A percentile compares a stretch with the other conserved stretches of the same genome.
phyloP scores from a whole-genome alignment of 2,113 vertebrate genomes.

The Oxyura jamaicensis region DNA sequence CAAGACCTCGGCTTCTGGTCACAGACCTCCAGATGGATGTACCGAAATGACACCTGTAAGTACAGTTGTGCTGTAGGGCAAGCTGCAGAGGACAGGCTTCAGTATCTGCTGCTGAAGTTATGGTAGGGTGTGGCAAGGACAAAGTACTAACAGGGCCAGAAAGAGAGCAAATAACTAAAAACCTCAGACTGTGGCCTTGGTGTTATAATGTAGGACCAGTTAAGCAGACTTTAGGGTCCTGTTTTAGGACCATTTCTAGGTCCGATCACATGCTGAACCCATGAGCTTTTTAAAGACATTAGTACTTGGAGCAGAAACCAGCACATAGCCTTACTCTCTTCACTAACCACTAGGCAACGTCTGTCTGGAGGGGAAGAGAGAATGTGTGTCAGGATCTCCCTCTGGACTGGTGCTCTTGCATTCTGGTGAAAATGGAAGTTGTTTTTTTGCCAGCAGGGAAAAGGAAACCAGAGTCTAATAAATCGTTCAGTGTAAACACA shows the following conservation, averaged over 20 bases:
- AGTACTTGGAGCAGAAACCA: not conserved
- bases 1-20: not conserved
- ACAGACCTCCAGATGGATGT: not conserved
- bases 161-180: not conserved
- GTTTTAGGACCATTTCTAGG: not conserved
- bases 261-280: not conserved
- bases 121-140: not conserved
- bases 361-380: not conserved
- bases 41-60: not conserved
- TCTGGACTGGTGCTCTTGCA: not conserved
- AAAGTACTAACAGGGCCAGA: not conserved
- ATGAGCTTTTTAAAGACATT: not conserved
- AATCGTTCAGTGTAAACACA: conserved; percentile 24
- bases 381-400: not conserved
- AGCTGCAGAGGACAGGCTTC: not conserved
- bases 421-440: not conserved
- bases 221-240: not conserved
- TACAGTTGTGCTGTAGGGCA: not conserved
- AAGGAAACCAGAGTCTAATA: not conserved
- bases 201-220: not conserved
- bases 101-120: not conserved
- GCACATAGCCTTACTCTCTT: not conserved
- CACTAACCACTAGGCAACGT: not conserved
- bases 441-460: not conserved
- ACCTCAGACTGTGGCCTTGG: not conserved